Conservation (phyloP, 2,888 invertebrate species). For the Calameuta filiformis region DNA sequence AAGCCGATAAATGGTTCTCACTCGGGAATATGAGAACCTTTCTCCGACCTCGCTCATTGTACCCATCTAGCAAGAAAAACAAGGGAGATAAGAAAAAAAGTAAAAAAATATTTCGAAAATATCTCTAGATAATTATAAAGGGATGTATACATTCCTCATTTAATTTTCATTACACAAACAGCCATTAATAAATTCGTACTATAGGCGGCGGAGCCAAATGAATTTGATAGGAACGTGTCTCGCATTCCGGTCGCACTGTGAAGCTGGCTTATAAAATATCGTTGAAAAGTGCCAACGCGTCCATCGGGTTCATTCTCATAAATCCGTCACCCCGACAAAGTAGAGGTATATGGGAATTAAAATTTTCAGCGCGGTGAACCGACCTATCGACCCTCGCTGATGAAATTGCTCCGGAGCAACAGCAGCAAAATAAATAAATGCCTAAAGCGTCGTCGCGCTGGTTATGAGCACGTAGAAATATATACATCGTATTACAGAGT, state of each 20-base stretch:
- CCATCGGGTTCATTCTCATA: background rate
- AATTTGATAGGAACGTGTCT: background rate
- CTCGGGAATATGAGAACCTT: background rate
- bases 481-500: background rate
- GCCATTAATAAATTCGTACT: background rate
- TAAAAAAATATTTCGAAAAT: background rate
- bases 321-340: background rate
- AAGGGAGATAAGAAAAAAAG: background rate
- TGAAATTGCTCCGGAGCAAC: background rate
- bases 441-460: background rate
- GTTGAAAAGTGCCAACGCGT: background rate
- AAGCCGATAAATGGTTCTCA: conserved; percentile 29
- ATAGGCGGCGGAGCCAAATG: background rate
- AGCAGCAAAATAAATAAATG: background rate
- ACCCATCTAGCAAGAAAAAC: background rate
- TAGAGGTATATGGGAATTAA: background rate
- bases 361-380: background rate
- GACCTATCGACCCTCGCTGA: background rate
- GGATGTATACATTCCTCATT: background rate
- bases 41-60: background rate
- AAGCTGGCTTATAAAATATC: background rate
- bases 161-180: background rate
- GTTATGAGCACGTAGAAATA: background rate
- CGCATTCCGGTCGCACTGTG: background rate
- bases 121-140: background rate